Evolutionary conservation across 92 coral and sea anemone genomes (phyloP).

Genomic region (Porites cylindrica): DNA sequence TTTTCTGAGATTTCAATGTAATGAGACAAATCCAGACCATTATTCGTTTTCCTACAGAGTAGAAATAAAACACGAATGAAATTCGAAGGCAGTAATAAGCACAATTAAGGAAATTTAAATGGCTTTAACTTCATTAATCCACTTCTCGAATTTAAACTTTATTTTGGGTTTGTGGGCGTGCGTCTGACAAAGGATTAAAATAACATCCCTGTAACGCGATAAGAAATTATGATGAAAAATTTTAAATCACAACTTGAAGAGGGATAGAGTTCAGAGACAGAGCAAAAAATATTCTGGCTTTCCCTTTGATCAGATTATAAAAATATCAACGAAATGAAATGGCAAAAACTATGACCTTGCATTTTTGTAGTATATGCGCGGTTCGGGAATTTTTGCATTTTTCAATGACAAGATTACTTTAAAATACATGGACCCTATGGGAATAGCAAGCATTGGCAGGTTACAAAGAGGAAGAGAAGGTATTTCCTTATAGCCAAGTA

Average conservation of each 20-base stretch:
- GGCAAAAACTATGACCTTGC: not conserved
- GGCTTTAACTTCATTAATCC: not conserved
- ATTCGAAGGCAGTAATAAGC: too few relatives aligned
- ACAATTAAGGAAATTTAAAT: not conserved
- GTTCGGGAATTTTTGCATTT: not conserved
- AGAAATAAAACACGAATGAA: too few relatives aligned
- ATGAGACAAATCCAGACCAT: too few relatives aligned
- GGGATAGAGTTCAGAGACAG: not conserved
- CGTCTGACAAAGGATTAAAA: not conserved
- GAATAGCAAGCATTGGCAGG: not conserved
- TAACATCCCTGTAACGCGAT: not conserved
- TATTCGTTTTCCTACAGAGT: too few relatives aligned
- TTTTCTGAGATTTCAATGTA: too few relatives aligned
- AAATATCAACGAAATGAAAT: not conserved
- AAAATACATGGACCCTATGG: not conserved
- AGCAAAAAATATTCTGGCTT: not conserved
- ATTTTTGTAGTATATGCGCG: not conserved
- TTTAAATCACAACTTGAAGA: not conserved
- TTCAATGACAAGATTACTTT: not conserved
- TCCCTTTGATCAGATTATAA: not conserved
- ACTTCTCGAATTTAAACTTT: not conserved
- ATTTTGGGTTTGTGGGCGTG: not conserved
- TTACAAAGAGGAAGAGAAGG: not conserved
- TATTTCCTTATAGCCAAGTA: slow-evolving; percentile 6
- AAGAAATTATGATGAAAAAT: not conserved